These are phyloP conservation scores for Beroe forskalii DNA, from an alignment of 37 sponge, comb jelly and placozoan species.

Conservation along the genomic window DNA sequence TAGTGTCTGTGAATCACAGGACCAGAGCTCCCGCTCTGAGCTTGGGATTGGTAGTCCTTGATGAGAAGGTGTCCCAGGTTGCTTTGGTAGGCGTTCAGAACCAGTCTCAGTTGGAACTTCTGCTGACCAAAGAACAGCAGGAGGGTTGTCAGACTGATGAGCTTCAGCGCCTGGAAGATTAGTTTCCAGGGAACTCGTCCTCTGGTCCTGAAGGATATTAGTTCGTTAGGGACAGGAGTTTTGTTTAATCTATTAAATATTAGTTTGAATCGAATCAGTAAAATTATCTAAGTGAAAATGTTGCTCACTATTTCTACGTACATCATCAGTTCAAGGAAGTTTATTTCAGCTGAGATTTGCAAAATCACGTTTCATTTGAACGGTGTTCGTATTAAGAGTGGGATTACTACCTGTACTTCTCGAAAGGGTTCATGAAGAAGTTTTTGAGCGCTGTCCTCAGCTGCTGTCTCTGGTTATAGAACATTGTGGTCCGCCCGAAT, in stretches of 20 bases:
- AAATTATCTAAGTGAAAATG: too few species aligned
- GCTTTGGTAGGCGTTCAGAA: background rate
- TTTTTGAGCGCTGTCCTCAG: background rate
- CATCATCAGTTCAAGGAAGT: too few species aligned
- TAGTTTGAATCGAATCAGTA: too few species aligned
- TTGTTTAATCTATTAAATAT: too few species aligned
- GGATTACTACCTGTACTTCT: constrained; percentile 30
- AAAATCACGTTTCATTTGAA: too few species aligned
- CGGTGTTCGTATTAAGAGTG: too few species aligned
- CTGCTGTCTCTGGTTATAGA: constrained; percentile 21
- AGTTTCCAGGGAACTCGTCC: constrained; percentile 2
- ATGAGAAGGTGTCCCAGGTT: background rate
- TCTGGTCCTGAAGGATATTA: too few species aligned
- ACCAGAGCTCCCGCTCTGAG: background rate
- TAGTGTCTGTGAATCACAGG: background rate
- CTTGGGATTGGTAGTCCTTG: constrained; percentile 13
- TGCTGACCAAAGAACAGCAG: constrained; percentile 18
- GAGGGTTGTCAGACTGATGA: background rate
- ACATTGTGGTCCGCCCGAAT: constrained; percentile 20
- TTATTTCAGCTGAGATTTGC: too few species aligned
- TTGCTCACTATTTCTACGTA: too few species aligned
- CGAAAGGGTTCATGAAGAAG: constrained; percentile 32
- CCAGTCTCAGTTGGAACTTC: background rate
- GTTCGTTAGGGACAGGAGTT: too few species aligned
- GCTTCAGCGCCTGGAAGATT: constrained; percentile 4